phyloP scores from a whole-genome alignment of 92 coral and sea anemone species.

The Actinernus sp. region DNA sequence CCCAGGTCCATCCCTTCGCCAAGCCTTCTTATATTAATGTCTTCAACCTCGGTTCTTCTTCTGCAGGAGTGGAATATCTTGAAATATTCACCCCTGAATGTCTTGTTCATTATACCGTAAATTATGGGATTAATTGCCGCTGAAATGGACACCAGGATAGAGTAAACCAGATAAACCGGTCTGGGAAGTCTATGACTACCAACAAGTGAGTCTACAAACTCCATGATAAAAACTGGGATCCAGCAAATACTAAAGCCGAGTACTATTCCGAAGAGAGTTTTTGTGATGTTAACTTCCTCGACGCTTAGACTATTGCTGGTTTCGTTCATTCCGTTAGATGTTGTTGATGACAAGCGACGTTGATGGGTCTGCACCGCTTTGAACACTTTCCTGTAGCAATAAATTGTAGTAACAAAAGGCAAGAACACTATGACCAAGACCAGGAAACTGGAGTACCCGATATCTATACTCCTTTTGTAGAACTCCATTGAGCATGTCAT shows the following conservation, averaged over 20 bases:
- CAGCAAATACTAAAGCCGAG: conserved; percentile 61
- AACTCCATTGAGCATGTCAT: conserved; percentile 57
- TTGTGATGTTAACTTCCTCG: conserved; percentile 61
- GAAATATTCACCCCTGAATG: conserved; percentile 46
- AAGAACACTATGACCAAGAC: conserved; percentile 28
- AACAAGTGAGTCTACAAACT: conserved; percentile 45
- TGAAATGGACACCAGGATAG: conserved; percentile 46
- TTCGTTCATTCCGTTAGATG: neutral
- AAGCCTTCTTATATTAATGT: neutral
- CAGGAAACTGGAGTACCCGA: conserved; percentile 44
- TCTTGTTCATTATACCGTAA: conserved; percentile 63
- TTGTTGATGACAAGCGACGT: conserved; percentile 9
- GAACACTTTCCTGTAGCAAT: conserved; percentile 58
- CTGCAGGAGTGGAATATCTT: conserved; percentile 27
- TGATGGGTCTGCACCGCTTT: conserved; percentile 45
- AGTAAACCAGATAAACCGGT: conserved; percentile 50
- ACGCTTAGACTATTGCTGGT: conserved; percentile 25
- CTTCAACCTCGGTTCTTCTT: neutral
- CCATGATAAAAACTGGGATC: conserved; percentile 62
- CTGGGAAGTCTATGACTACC: conserved; percentile 55
- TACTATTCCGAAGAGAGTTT: conserved; percentile 56
- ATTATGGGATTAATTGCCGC: conserved; percentile 60
- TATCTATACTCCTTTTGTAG: conserved; percentile 32
- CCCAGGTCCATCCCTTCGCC: neutral
- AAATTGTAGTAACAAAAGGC: conserved; percentile 47